Conservation (phyloP, 2,888 invertebrate genomes). For the Melinopterus prodromus region DNA sequence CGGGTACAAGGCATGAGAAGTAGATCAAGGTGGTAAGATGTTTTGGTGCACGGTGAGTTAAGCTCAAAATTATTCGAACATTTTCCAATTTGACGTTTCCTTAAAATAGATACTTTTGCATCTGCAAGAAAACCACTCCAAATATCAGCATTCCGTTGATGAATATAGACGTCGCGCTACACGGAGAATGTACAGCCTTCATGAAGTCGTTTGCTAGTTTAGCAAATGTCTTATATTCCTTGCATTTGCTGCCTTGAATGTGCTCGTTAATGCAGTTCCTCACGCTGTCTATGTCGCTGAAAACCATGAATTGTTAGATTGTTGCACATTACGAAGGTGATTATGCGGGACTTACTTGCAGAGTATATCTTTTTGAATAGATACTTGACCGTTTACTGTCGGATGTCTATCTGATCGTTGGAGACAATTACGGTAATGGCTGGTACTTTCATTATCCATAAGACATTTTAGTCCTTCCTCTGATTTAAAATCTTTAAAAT, state of each 20-base stretch:
- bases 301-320: slow-evolving; percentile 5
- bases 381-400: slow-evolving; percentile 22
- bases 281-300: slow-evolving; percentile 27
- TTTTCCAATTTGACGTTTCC: neutral
- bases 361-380: slow-evolving; percentile 26
- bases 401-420: slow-evolving; percentile 8
- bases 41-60: neutral
- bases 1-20: neutral
- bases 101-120: slow-evolving; percentile 28
- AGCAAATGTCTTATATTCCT: slow-evolving; percentile 33
- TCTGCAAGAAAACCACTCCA: slow-evolving; percentile 14
- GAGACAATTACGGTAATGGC: slow-evolving; percentile 10
- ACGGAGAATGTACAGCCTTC: slow-evolving; percentile 40
- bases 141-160: slow-evolving; percentile 30
- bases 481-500: slow-evolving; percentile 26
- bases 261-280: slow-evolving; percentile 29
- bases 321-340: neutral
- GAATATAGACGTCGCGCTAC: slow-evolving; percentile 38
- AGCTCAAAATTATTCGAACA: slow-evolving; percentile 9
- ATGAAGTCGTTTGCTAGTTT: slow-evolving; percentile 38
- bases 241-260: slow-evolving; percentile 17
- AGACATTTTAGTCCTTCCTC: slow-evolving; percentile 33
- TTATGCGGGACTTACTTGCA: slow-evolving; percentile 29
- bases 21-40: neutral
- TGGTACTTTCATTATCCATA: slow-evolving; percentile 9